Base-by-base conservation (phyloP, 2,113 vertebrate species). In the Cinclus cinclus region DNA sequence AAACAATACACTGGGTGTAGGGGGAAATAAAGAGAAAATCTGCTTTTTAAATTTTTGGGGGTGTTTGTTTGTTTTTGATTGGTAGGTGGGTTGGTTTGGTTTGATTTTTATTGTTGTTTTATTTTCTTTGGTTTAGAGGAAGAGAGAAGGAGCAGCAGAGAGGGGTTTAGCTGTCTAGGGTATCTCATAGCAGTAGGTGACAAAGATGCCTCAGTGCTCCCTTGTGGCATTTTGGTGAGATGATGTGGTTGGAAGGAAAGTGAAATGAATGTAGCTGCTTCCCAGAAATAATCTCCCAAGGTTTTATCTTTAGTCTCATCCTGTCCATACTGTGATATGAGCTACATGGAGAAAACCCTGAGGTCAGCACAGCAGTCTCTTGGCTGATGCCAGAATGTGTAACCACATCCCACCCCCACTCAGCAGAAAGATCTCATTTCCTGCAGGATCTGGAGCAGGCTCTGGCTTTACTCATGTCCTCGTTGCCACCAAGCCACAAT, bases 401-500 rank as follows among this genome's bases (percentile, higher is more conserved):
- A 53, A 68, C 90, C 82, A 22, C 28, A 2, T 47, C 78, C 63
- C 7, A 3, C 39, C 50, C 67, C 41, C 0, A 1, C 68, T 62
- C 46, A 0, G 49, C 80, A 89, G 80, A 89, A 83, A 15, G 0
- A 0, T 49, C 62, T 64, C n/a, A 22, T 65, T 69, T 80, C 75
- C 85, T 80, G 35, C 33, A 58, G n/a, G 30, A 44, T 18, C 59
- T 28, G 13, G 20, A 65, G 74, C 27, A 59, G 76, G n/a, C 17
- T 83, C 69, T 4, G 9, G 31, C 25, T 88, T 80, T 8, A 3
- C 33, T 44, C 73, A 2, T 2, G 2, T 44, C 63, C 73, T 91
- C 18, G 0, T 1, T 33, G 47, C 47, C 0, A 0, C 42, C 28
- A 39, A 91, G 58, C 39, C 77, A 71, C 60, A 70, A 3, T 5